A percentile compares a stretch with the other conserved stretches of the same genome.
Evolutionary conservation across 2,888 invertebrate genomes (phyloP).

Genomic region (Apotomis turbidana): DNA sequence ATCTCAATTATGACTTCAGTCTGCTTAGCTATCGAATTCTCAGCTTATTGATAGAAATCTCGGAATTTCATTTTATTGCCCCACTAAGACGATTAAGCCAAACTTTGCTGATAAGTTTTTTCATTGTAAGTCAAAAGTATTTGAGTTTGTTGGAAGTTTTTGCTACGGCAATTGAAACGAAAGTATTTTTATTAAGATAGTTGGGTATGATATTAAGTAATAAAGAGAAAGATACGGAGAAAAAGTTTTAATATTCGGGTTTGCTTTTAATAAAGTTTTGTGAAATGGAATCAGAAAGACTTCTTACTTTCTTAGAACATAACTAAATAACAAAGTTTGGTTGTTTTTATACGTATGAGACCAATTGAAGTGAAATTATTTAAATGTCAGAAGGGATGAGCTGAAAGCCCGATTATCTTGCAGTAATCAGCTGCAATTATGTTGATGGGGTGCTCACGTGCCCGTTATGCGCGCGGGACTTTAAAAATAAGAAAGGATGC

Average conservation of each 20-base stretch:
- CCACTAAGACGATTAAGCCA: slow-evolving; percentile 26
- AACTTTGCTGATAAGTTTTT: slow-evolving; percentile 28
- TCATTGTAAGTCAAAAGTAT: slow-evolving; percentile 32
- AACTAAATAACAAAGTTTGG: too few relatives aligned
- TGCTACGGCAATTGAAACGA: background rate
- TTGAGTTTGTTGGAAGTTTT: slow-evolving; percentile 19
- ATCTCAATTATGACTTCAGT: background rate
- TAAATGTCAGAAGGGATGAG: too few relatives aligned
- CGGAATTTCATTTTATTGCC: slow-evolving; percentile 33
- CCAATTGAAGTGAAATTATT: too few relatives aligned
- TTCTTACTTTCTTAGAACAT: too few relatives aligned
- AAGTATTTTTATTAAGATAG: slow-evolving; percentile 5
- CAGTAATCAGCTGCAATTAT: too few relatives aligned
- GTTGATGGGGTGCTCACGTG: too few relatives aligned
- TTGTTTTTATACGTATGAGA: too few relatives aligned
- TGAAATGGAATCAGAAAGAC: too few relatives aligned
- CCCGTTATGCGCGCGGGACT: too few relatives aligned
- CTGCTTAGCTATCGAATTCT: slow-evolving; percentile 22
- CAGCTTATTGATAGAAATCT: slow-evolving; percentile 25
- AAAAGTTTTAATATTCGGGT: background rate
- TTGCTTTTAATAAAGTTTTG: too few relatives aligned
- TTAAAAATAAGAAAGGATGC: too few relatives aligned
- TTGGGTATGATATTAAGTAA: background rate
- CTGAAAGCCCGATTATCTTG: too few relatives aligned
- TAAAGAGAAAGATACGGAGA: background rate